These are phyloP conservation scores for Caprella mutica DNA, from an alignment of 2,888 invertebrate genomes.

Conservation along the genomic window DNA sequence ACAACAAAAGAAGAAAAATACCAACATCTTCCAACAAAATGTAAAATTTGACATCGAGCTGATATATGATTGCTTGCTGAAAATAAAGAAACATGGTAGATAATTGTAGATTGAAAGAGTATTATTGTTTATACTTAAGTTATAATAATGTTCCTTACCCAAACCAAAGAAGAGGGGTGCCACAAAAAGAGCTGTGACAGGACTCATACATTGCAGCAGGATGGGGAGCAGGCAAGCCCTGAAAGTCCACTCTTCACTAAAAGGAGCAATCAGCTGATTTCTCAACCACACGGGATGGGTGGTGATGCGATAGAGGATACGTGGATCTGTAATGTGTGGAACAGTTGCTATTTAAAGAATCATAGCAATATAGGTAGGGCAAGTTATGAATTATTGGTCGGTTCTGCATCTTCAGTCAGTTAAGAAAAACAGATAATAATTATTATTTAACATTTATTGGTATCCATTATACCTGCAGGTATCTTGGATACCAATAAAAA, in stretches of 20 bases:
- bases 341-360: too few relatives aligned
- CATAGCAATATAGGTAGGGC: too few relatives aligned
- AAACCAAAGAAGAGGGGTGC: slow-evolving; percentile 86
- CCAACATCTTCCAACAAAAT: slow-evolving; percentile 25
- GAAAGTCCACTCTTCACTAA: slow-evolving; percentile 92
- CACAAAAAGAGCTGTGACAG: slow-evolving; percentile 62
- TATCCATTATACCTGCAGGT: too few relatives aligned
- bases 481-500: too few relatives aligned
- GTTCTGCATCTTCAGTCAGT: too few relatives aligned
- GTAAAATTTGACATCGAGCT: neutral
- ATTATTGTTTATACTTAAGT: neutral
- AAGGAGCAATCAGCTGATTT: slow-evolving; percentile 77
- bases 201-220: slow-evolving; percentile 66
- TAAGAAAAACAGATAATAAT: too few relatives aligned
- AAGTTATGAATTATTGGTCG: too few relatives aligned
- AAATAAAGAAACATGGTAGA: too few relatives aligned
- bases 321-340: slow-evolving; percentile 52
- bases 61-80: neutral
- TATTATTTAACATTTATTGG: too few relatives aligned
- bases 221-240: slow-evolving; percentile 89
- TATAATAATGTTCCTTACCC: slow-evolving; percentile 45
- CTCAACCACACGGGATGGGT: slow-evolving; percentile 72
- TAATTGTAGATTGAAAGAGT: too few relatives aligned
- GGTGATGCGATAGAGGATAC: slow-evolving; percentile 59
- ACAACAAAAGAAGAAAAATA: too few relatives aligned